Evolutionary conservation across 2,888 invertebrate species (phyloP), one percentile per base, ranked within the genome.

Genomic region (Chrysopilus asiliformis): DNA sequence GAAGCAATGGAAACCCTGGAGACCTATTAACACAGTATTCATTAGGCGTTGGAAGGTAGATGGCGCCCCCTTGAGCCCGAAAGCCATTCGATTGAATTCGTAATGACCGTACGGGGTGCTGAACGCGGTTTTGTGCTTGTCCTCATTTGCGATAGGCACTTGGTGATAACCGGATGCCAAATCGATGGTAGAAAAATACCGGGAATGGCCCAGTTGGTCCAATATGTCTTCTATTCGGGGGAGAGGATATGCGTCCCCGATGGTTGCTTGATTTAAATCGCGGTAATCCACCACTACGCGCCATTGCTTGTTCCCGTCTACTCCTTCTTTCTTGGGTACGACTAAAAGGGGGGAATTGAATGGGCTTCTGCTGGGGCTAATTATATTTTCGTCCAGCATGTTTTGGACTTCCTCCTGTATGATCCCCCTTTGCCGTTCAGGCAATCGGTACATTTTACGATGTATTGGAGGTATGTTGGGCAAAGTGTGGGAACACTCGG

Each of bases 101-200:
- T 46, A 56, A 40, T 55, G 56, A 8, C 55, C 58, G 3, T 32
- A 19, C 4, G 47, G 47, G 4, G 48, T 49, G 3, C 47, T 47
- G 34, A 58, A 58, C 1, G 58, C 58, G 7, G 59, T 60, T 52
- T 57, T 59, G 12, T 35, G 35, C 9, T 38, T 32, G 38, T 55
- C 53, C 17, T 46, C 32, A 2, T 36, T 28, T 32, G 48, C 18
- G 42, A 56, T 47, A 35, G 39, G 12, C n/a, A 58, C 52, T 45
- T 60, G 58, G 40, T 59, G 57, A 42, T 53, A 29, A n/a, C n/a
- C n/a, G n/a, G n/a, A n/a, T n/a, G n/a, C n/a, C n/a, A n/a, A n/a
- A n/a, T n/a, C n/a, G n/a, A 60, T 18, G 1, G 50, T 52, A 2
- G 52, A 47, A 37, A 58, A 60, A 42, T 59, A 58, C 42, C 50